phyloP scores from a whole-genome alignment of 2,113 vertebrate genomes.

The Heterotilapia buettikoferi region DNA sequence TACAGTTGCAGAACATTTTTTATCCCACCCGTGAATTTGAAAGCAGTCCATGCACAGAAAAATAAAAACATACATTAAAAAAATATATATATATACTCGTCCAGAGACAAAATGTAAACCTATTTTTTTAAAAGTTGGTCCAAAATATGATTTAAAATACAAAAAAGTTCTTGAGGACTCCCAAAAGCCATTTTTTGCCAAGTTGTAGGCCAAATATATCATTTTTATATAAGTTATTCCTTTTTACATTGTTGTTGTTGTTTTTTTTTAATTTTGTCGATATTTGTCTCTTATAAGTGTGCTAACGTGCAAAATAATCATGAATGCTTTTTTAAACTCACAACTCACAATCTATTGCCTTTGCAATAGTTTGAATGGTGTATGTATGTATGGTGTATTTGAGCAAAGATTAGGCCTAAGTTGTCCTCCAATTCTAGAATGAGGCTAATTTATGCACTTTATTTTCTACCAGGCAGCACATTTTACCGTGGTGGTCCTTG shows the following conservation, averaged over 20 bases:
- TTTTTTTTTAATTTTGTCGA: background rate
- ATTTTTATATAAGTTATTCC: background rate
- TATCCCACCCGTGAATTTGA: background rate
- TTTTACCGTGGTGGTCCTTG: rapidly evolving
- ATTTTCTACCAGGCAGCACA: background rate
- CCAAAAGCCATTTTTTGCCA: background rate
- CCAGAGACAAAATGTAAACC: background rate
- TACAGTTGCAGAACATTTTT: background rate
- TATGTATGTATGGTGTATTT: background rate
- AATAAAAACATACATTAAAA: background rate
- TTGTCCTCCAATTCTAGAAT: background rate
- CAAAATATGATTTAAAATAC: background rate
- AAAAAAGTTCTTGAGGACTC: background rate
- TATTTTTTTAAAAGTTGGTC: background rate
- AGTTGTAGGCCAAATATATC: rapidly evolving
- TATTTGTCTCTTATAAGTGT: background rate
- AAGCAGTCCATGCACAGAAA: background rate
- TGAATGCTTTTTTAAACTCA: background rate
- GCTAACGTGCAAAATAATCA: background rate
- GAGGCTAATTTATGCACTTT: background rate
- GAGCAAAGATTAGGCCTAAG: background rate
- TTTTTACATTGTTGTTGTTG: rapidly evolving
- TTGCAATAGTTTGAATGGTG: background rate
- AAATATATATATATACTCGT: background rate
- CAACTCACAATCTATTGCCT: background rate